Evolutionary conservation across 2,888 invertebrate genomes (phyloP).

Genomic region (Catocala sponsa): DNA sequence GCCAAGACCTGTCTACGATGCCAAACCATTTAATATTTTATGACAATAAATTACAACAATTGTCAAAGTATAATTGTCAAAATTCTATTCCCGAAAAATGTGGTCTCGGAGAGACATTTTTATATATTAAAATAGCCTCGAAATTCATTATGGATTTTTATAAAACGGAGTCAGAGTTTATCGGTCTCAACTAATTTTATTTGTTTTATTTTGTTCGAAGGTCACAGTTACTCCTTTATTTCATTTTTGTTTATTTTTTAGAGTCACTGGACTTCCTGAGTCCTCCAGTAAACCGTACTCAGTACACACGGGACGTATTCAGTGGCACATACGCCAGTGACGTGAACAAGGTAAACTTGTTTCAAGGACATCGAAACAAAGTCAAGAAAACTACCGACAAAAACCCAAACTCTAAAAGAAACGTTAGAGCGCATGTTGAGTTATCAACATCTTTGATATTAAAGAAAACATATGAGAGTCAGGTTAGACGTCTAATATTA

Average conservation of each 20-base stretch:
- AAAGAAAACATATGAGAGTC: slow-evolving; percentile 56
- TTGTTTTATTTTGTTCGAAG: slow-evolving; percentile 23
- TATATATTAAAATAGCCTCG: slow-evolving; percentile 45
- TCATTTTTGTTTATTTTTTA: slow-evolving; percentile 64
- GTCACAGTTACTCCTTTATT: slow-evolving; percentile 43
- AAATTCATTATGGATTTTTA: slow-evolving; percentile 69
- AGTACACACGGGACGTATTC: slow-evolving; percentile 29
- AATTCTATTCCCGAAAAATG: slow-evolving; percentile 45
- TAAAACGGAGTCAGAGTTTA: slow-evolving; percentile 62
- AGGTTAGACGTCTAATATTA: slow-evolving; percentile 40
- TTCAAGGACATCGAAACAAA: slow-evolving; percentile 20
- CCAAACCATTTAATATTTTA: neutral
- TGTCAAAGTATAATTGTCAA: slow-evolving; percentile 45
- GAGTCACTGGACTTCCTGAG: slow-evolving; percentile 70
- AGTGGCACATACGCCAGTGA: slow-evolving; percentile 23
- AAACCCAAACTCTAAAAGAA: slow-evolving; percentile 10
- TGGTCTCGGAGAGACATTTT: slow-evolving; percentile 41
- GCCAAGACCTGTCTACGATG: no score
- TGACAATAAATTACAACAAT: slow-evolving; percentile 22
- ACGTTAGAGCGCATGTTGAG: slow-evolving; percentile 14
- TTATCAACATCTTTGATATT: slow-evolving; percentile 57
- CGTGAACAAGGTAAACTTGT: slow-evolving; percentile 26
- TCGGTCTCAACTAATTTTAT: slow-evolving; percentile 59
- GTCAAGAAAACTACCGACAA: slow-evolving; percentile 7
- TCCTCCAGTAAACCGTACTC: slow-evolving; percentile 62